These are phyloP conservation scores for Aphaenogaster floridana DNA, from an alignment of 1,140 invertebrate genomes.

Conservation along the genomic window DNA sequence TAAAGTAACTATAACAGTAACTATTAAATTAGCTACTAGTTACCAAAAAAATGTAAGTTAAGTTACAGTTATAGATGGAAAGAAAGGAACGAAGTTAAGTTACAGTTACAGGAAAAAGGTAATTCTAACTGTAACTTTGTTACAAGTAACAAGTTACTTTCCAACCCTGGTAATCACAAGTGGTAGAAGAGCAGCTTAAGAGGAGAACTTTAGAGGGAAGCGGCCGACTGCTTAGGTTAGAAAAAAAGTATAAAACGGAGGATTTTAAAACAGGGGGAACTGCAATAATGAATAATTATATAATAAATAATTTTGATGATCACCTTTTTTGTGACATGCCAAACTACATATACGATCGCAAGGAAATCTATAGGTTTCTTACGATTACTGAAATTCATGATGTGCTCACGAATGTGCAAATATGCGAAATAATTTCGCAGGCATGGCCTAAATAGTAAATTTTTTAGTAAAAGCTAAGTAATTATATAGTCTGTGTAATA, in stretches of 20 bases:
- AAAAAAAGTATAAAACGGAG: not conserved
- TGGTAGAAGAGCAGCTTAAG: no score
- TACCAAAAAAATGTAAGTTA: no score
- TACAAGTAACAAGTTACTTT: no score
- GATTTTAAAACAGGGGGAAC: not conserved
- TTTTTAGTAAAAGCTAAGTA: conserved; percentile 38
- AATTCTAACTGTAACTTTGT: no score
- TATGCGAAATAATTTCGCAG: conserved; percentile 32
- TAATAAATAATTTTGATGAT: not conserved
- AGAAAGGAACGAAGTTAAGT: no score
- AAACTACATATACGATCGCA: conserved; percentile 11
- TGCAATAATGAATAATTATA: not conserved
- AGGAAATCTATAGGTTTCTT: not conserved
- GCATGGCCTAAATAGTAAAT: conserved; percentile 55
- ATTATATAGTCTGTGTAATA: conserved; percentile 44
- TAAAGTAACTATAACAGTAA: no score
- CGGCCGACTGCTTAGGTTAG: no score
- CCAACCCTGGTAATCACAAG: no score
- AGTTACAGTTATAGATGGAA: no score
- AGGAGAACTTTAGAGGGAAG: no score
- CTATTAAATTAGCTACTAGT: no score
- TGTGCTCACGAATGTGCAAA: not conserved
- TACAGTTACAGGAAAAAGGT: no score
- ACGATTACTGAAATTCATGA: not conserved
- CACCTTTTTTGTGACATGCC: not conserved